Evolutionary conservation across 2,113 vertebrate species (phyloP), one percentile per base, ranked within the genome.

Genomic region (Alosa alosa): DNA sequence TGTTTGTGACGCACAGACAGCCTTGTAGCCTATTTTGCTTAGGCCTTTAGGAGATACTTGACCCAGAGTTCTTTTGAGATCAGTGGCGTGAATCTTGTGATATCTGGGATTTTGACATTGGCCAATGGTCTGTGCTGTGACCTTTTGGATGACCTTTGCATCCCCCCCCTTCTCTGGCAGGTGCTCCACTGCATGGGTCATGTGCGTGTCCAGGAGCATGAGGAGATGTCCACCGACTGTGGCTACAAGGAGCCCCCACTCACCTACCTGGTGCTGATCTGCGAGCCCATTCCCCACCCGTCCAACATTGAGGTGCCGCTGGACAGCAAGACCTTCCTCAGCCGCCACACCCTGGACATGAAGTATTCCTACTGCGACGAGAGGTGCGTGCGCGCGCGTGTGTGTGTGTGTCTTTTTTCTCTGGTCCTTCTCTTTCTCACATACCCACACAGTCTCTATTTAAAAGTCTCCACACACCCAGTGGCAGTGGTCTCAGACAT

Each of bases 331-430:
- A 99, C 98, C 20, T 99, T 99, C 88, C 97, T 99, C 89, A 99
- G 98, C 93, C 97, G 98, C 91, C 98, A 99, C 94, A 98, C 97
- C 81, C 96, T 99, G 87, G 98, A 99, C 93, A 99, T 99, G 98
- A 99, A 99, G 89, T 99, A 99, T 94, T 99, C 98, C 6, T 99
- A 99, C 36, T 99, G 98, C 89, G 98, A 99, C 87, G 98, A 99
- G 95, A 97, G 98, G 98, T 98, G 90, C 93, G 91, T 78, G 31
- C 39, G 72, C 6, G 20, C n/a, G 18, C 10, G 47, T 49, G 47
- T 49, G 47, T 49, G 9, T 49, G 47, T 49, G 6, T 49, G 47
- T 49, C 47, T 49, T 10, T 10, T 49, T 6, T 49, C 8, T 49
- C 47, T 9, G 0, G 41, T 44, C 41, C 41, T 44, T 47, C 6